Base-by-base conservation (phyloP, 30 jellyfish, hydroid and myxozoan species). In the Clytia hemisphaerica region DNA sequence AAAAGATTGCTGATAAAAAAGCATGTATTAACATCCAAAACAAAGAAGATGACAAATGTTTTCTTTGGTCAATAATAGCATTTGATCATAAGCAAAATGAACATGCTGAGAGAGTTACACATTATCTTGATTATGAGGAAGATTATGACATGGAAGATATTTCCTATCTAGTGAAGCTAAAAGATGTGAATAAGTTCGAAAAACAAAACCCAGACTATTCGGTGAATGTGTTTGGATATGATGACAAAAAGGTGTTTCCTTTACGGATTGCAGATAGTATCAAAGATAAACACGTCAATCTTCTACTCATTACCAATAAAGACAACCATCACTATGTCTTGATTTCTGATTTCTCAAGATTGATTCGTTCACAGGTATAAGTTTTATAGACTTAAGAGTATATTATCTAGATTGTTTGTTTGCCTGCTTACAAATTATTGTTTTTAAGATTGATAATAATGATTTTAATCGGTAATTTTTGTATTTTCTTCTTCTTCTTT, bases 321-420 rank as follows among this genome's bases (percentile, higher is more conserved):
- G 77, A 60, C 61, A 75, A 60, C 59, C 58, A 69, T 7, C 85
- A 78, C 31, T 57, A 67, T 57, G 80, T n/a, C n/a, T n/a, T n/a
- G n/a, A n/a, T n/a, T n/a, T n/a, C n/a, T n/a, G n/a, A n/a, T n/a
- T n/a, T n/a, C n/a, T n/a, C n/a, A n/a, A n/a, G n/a, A n/a, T n/a
- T n/a, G n/a, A 61, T n/a, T n/a, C n/a, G n/a, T n/a, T n/a, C n/a
- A n/a, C n/a, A n/a, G n/a, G n/a, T n/a, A n/a, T n/a, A n/a, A n/a
- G n/a, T n/a, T n/a, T n/a, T n/a, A n/a, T n/a, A n/a, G n/a, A n/a
- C n/a, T n/a, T n/a, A n/a, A n/a, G n/a, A n/a, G n/a, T n/a, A n/a
- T n/a, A n/a, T n/a, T n/a, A n/a, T n/a, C n/a, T n/a, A n/a, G n/a
- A n/a, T n/a, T n/a, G n/a, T n/a, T n/a, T n/a, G n/a, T n/a, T n/a